Conservation (phyloP, 2,113 vertebrate species). For the Halichoerus grypus region DNA sequence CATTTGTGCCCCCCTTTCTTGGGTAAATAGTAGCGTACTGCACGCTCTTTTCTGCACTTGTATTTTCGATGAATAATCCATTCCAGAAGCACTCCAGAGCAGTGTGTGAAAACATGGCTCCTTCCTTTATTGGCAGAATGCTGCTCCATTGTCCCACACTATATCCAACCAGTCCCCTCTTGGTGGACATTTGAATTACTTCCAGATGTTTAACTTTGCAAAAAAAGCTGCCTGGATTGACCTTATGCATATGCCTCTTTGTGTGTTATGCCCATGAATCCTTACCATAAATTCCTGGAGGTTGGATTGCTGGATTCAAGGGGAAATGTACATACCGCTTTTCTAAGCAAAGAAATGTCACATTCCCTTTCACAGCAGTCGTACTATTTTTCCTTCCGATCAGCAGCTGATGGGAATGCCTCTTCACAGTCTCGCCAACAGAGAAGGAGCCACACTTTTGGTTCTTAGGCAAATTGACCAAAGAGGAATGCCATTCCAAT, state of each 20-base stretch:
- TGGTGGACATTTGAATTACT: neutral
- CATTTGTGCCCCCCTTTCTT: neutral
- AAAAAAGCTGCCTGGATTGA: too few relatives aligned
- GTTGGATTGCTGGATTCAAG: neutral
- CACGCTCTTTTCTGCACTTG: neutral
- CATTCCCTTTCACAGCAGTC: neutral
- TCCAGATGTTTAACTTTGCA: neutral
- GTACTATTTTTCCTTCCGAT: neutral
- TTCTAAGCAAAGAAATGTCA: neutral
- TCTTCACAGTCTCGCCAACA: neutral
- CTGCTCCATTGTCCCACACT: rapidly evolving
- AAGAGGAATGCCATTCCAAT: rapidly evolving
- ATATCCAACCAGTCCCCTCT: too few relatives aligned
- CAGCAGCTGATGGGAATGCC: neutral
- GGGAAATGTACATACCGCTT: neutral
- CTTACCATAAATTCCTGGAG: neutral
- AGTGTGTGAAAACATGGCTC: rapidly evolving
- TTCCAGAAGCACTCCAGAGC: neutral
- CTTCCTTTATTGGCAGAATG: neutral
- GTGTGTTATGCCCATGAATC: neutral
- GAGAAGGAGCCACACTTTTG: neutral
- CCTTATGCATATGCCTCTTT: neutral
- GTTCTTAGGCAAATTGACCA: neutral
- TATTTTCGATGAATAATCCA: neutral
- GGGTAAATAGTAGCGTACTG: neutral